Evolutionary conservation across 1,140 invertebrate genomes (phyloP), one percentile per base, ranked within the genome.

Genomic region (Cydia amplana): DNA sequence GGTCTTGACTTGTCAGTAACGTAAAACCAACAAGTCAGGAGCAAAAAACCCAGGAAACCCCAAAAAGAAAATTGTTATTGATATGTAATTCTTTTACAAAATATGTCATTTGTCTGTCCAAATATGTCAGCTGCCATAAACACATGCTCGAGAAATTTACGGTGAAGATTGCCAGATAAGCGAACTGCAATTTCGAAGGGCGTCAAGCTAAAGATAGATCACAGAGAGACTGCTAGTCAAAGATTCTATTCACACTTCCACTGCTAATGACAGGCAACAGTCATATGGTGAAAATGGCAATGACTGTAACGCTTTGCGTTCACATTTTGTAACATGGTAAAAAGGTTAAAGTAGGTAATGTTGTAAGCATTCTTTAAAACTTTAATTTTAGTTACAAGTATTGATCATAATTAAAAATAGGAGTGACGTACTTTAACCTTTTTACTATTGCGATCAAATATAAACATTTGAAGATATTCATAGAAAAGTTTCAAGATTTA

Each of bases 261-360:
- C 78, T 75, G 75, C 83, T 85, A 85, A 79, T 86, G 79, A 82
- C 77, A 85, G 83, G 83, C 84, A 84, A 80, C 81, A 82, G 46
- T 74, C 67, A 80, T 73, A 83, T 82, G 83, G 80, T 85, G 79
- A 79, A 83, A 82, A 84, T 83, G 82, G 77, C 23, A 65, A 82
- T 84, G 81, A 76, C 25, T 63, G 14, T 23, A 20, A 36, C 28
- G 49, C 28, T 18, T 16, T 49, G 72, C 72, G 20, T 28, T 28
- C 65, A n/a, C 1, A 40, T 10, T 32, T 65, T 1, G n/a, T 12
- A 60, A 60, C 55, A 60, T 12, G 7, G 55, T 60, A 60, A 60
- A 60, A 60, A 60, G 20, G 3, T 23, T 23, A 55, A 55, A 49
- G 55, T 60, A 23, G 18, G n/a, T 5, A 14, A 18, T 4, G 1